A percentile compares a stretch with the other conserved stretches of the same genome.
Conservation (phyloP, 2,888 invertebrate species). For the Tachina fera region DNA sequence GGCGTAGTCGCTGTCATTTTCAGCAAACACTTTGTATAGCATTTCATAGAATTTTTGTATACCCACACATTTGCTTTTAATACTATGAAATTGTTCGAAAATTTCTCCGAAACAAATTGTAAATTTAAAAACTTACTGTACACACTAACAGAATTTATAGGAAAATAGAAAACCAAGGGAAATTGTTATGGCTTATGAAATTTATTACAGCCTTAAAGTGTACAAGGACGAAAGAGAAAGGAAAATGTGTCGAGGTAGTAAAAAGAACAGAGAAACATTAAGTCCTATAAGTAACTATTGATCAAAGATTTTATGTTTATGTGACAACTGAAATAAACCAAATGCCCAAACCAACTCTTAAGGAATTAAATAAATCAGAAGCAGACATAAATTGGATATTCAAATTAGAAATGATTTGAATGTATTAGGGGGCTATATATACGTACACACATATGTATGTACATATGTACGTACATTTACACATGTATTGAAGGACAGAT, state of each 20-base stretch:
- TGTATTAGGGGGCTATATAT: too few relatives aligned
- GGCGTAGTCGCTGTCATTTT: not conserved
- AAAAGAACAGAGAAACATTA: too few relatives aligned
- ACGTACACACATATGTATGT: too few relatives aligned
- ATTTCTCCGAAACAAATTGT: constrained; percentile 1
- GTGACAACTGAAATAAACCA: too few relatives aligned
- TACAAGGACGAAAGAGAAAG: not conserved
- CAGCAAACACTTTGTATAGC: not conserved
- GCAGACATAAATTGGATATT: too few relatives aligned
- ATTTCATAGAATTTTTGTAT: not conserved
- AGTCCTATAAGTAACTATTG: too few relatives aligned
- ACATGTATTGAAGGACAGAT: too few relatives aligned
- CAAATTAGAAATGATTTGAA: too few relatives aligned
- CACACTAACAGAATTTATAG: not conserved
- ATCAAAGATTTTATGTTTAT: too few relatives aligned
- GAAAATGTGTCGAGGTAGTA: not conserved
- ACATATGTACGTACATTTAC: too few relatives aligned
- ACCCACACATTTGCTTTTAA: not conserved
- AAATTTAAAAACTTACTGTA: not conserved
- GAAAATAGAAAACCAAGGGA: not conserved
- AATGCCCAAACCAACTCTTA: too few relatives aligned
- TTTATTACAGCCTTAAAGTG: not conserved
- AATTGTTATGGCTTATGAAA: not conserved
- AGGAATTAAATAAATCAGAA: too few relatives aligned
- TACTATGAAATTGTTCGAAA: not conserved